Base-by-base conservation (phyloP, 2,797 vertebrate genomes). In the Aeoliscus strigatus region DNA sequence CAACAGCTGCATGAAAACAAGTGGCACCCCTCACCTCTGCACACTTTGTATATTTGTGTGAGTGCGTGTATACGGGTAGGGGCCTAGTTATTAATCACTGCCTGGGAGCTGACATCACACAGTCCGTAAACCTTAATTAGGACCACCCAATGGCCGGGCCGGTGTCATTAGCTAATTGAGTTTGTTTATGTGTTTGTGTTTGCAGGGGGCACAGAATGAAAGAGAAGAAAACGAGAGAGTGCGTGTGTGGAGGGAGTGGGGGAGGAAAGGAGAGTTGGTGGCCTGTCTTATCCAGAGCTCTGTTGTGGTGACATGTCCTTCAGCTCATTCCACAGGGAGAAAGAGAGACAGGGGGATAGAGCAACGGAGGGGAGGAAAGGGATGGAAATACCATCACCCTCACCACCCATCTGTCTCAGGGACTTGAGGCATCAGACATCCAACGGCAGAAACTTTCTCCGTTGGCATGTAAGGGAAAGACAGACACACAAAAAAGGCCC, bases 101-200 rank as follows among this genome's bases (percentile, higher is more conserved):
- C 75, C 62, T 79, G 80, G 83, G 70, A 83, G 82, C 73, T 81
- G 79, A 86, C 83, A 86, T 83, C 82, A 85, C 83, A 75, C 77
- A 83, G 82, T 79, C 81, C 80, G 80, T 84, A 86, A 88, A 80
- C 73, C 55, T 85, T 88, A 88, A 89, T 87, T 86, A 85, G 82
- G 83, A 78, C 80, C 78, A 82, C 81, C 83, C 81, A 80, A 82
- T 79, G 81, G 80, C 74, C 73, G 33, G 76, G 69, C 77, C 74
- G 75, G 64, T 82, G 82, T 86, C 85, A 86, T 88, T 88, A 87
- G 82, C 83, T 87, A 89, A 89, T 88, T 87, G 81, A 83, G 82
- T 86, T 87, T 86, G 85, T 86, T 86, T 85, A 85, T 86, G 79
- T 79, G 78, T 82, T 85, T 84, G 75, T 80, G 79, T 85, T 78